phyloP scores from a whole-genome alignment of 2,888 invertebrate species.

The Nebria brevicollis region DNA sequence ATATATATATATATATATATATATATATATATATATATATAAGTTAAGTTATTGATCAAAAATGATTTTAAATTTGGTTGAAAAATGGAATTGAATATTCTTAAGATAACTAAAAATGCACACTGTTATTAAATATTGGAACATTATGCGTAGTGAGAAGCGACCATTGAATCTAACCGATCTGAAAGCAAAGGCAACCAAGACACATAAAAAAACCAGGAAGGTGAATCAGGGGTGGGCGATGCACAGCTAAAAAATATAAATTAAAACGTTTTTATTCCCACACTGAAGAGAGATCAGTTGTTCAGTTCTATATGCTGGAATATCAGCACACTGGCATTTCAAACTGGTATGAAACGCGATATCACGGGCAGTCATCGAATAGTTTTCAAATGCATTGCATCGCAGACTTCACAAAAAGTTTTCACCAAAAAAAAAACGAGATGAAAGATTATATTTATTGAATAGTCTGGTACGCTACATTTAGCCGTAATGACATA shows the following conservation, averaged over 20 bases:
- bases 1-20: no score
- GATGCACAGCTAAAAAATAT: constrained; percentile 40
- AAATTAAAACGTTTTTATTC: constrained; percentile 46
- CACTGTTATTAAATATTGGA: background rate
- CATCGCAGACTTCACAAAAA: constrained; percentile 25
- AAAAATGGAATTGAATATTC: background rate
- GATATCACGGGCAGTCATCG: constrained; percentile 25
- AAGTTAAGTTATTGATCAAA: background rate
- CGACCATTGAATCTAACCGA: background rate
- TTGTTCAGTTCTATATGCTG: constrained; percentile 29
- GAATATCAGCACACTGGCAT: constrained; percentile 33
- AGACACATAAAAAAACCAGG: constrained; percentile 34
- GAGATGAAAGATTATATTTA: constrained; percentile 18
- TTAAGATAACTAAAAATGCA: background rate
- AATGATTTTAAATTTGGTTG: no score
- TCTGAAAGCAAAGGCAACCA: constrained; percentile 8
- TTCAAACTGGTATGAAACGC: constrained; percentile 21
- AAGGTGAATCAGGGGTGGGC: constrained; percentile 42
- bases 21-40: no score
- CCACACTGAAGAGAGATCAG: constrained; percentile 25
- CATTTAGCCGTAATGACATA: constrained; percentile 3
- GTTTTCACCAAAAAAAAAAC: constrained; percentile 17
- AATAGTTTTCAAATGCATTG: constrained; percentile 33
- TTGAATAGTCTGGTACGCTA: constrained; percentile 8
- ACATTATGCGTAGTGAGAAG: background rate